Evolutionary conservation across 2,113 vertebrate species (phyloP), one percentile per base, ranked within the genome.

Genomic region (Laterallus jamaicensis): DNA sequence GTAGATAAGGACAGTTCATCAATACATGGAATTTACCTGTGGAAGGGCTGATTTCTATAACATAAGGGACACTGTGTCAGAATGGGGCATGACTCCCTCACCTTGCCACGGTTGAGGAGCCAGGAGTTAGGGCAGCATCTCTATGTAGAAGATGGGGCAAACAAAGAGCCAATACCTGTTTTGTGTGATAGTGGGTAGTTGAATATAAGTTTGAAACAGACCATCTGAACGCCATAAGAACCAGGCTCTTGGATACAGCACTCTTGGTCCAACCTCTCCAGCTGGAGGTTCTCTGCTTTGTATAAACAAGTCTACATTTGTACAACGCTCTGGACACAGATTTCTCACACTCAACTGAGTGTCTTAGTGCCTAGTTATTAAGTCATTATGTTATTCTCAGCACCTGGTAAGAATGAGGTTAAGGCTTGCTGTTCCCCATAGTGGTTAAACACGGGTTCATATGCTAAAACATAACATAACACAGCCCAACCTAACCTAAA

Each of bases 51-150:
- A 54, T 32, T 92, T 50, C 59, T 40, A 26, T 71, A 28, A 54
- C 0, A 1, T 40, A 32, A 82, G 9, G 47, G 32, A 69, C 69
- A 55, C 11, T 69, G 28, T n/a, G 17, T 73, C 67, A 89, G 52
- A 89, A 56, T 12, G 2, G 3, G 32, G 12, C 12, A 24, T 3
- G 18, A 63, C 24, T 47, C 37, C 82, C 28, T 10, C 28, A 58
- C 42, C 8, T 44, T 2, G 3, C 3, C 40, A 28, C 2, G 7
- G 12, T 0, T 1, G 6, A 69, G 6, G 24, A 81, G 31, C 5
- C 58, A 84, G 42, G n/a, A 59, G 28, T 31, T 31, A 21, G 56
- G 12, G 40, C 37, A 95, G 56, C 56, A 69, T 10, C 67, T 35
- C 54, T 35, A 42, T 62, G 26, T 32, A 58, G 0, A 10, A 49